phyloP scores from a whole-genome alignment of 1,140 invertebrate genomes.

The Rhagoletis pomonella region DNA sequence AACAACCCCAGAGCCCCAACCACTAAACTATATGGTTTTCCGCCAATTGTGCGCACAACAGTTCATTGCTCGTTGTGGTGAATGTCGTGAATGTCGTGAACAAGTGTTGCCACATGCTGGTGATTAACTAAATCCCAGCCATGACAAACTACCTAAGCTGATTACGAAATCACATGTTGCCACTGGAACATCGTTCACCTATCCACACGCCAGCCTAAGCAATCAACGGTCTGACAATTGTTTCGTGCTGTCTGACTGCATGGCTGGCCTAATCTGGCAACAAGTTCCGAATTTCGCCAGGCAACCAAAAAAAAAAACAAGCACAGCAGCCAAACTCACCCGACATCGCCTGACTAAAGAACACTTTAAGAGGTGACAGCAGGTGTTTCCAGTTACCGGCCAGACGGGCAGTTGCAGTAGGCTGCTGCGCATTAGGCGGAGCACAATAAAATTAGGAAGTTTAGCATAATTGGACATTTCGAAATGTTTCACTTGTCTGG shows the following conservation, averaged over 20 bases:
- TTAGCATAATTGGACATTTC: slow-evolving; percentile 44
- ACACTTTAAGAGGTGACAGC: not conserved
- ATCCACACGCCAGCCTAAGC: not conserved
- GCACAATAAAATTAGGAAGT: slow-evolving; percentile 52
- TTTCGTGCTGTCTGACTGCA: not conserved
- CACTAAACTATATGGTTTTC: not conserved
- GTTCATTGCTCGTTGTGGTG: not conserved
- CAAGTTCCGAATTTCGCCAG: slow-evolving; percentile 39
- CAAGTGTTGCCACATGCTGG: not conserved
- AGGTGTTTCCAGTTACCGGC: not conserved
- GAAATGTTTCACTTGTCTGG: slow-evolving; percentile 14
- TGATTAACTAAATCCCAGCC: slow-evolving; percentile 35
- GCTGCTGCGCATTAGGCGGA: not conserved
- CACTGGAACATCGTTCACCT: not conserved
- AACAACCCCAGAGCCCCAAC: not conserved
- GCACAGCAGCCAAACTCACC: not conserved
- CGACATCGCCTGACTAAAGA: not conserved
- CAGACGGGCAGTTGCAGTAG: not conserved
- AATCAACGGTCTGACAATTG: not conserved
- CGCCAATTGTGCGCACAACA: not conserved
- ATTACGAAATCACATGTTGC: slow-evolving; percentile 28
- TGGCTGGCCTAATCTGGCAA: not conserved
- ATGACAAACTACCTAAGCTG: slow-evolving; percentile 49
- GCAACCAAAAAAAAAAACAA: not conserved
- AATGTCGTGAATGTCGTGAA: not conserved